A percentile compares a stretch with the other conserved stretches of the same genome.
phyloP scores from a whole-genome alignment of 2,797 vertebrate genomes.

The Sebastes kiyomatsui region DNA sequence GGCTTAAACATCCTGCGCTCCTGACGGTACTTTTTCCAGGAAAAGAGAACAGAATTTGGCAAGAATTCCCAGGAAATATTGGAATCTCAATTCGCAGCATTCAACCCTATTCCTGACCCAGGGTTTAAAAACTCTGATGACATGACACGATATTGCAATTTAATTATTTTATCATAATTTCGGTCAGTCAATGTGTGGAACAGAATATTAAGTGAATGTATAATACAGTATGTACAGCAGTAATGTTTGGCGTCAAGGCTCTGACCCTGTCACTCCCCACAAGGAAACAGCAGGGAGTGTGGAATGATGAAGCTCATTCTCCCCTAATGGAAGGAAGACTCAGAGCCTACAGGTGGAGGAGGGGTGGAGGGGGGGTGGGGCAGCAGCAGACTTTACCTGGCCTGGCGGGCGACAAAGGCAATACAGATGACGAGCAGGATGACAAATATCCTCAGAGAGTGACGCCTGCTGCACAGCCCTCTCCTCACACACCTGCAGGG shows the following conservation, averaged over 20 bases:
- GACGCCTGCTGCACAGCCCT: constrained; percentile 66
- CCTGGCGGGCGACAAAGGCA: constrained; percentile 66
- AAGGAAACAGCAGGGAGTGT: not conserved
- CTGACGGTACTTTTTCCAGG: not conserved
- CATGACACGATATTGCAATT: not conserved
- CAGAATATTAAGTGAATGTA: not conserved
- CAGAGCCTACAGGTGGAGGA: not conserved
- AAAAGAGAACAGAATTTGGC: not conserved
- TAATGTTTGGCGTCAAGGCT: not conserved
- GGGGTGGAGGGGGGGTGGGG: too few species aligned
- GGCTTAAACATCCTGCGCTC: not conserved
- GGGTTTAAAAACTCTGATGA: not conserved
- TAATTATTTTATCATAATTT: not conserved
- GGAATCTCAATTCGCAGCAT: not conserved
- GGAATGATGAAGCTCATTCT: not conserved
- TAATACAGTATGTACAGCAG: not conserved
- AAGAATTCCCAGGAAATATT: not conserved
- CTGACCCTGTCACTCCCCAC: not conserved
- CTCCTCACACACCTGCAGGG: constrained; percentile 75
- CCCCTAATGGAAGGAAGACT: not conserved
- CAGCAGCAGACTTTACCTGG: constrained; percentile 63
- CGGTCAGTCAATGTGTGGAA: not conserved
- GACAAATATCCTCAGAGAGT: constrained; percentile 76
- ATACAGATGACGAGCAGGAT: constrained; percentile 78
- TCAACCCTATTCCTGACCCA: not conserved